Conservation (phyloP, 2,888 invertebrate species). For the Polymixis flavicincta region DNA sequence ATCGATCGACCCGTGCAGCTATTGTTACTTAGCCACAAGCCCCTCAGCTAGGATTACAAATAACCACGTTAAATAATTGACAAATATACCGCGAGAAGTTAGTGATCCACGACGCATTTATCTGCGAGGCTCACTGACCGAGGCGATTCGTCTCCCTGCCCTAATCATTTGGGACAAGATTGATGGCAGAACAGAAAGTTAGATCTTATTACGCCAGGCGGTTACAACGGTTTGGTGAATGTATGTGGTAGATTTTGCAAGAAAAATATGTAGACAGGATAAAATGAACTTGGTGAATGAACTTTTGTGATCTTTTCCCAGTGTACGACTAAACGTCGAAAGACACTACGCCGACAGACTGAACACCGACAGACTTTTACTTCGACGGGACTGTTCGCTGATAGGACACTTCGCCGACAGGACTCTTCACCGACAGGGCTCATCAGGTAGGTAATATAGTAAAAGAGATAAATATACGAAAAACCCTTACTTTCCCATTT, state of each 20-base stretch:
- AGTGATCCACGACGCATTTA: conserved; percentile 30
- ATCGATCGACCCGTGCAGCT: too few species aligned
- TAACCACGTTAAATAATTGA: conserved; percentile 4
- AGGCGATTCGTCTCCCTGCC: conserved; percentile 55
- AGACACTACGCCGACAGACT: too few species aligned
- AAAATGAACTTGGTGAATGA: background rate
- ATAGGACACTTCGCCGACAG: too few species aligned
- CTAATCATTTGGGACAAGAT: conserved; percentile 64
- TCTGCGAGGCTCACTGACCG: conserved; percentile 27
- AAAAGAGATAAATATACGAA: too few species aligned
- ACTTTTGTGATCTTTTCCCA: background rate
- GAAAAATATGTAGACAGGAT: conserved; percentile 2
- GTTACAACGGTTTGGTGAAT: conserved; percentile 27
- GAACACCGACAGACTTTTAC: too few species aligned
- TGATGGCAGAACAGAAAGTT: conserved; percentile 55
- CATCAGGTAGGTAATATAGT: too few species aligned
- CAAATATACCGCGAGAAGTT: conserved; percentile 6
- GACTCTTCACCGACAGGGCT: too few species aligned
- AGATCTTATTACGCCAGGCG: conserved; percentile 32
- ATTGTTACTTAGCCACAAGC: too few species aligned
- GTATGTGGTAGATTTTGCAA: conserved; percentile 5
- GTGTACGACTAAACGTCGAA: too few species aligned
- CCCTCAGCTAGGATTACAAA: too few species aligned
- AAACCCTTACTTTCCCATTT: background rate
- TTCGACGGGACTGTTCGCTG: too few species aligned